Percentiles rank a stretch among this genome's conserved stretches.
Evolutionary conservation across 2,113 vertebrate genomes (phyloP).

Genomic region (Bambusicola thoracicus): DNA sequence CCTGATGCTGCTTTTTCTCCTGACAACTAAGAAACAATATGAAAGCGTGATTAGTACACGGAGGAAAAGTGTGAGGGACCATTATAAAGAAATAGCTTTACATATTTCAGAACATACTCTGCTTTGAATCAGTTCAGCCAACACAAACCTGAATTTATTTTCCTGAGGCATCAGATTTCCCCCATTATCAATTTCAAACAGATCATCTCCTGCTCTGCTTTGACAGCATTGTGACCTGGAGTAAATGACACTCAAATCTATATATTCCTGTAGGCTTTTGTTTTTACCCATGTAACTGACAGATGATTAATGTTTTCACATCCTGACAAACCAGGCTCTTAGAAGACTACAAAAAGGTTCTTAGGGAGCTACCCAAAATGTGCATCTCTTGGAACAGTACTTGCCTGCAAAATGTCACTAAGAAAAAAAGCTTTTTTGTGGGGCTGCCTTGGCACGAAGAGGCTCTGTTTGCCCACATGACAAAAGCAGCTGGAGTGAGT

Average conservation of each 20-base stretch:
- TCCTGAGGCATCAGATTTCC: background rate
- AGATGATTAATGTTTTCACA: background rate
- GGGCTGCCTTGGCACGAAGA: background rate
- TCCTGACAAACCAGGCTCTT: conserved; percentile 9
- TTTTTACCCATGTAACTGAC: background rate
- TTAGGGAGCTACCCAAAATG: background rate
- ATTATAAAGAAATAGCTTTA: background rate
- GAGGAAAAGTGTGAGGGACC: background rate
- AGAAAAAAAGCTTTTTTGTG: background rate
- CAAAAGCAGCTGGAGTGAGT: background rate
- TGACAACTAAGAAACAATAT: background rate
- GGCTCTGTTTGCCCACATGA: background rate
- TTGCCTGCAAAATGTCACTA: background rate
- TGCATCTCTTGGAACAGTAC: background rate
- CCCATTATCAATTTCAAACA: conserved; percentile 21
- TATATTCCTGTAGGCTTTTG: conserved; percentile 13
- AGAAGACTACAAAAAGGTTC: background rate
- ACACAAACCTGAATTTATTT: conserved; percentile 22
- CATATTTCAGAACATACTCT: conserved; percentile 12
- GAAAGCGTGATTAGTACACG: background rate
- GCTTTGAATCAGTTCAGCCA: conserved; percentile 23
- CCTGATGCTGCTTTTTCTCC: conserved; percentile 1
- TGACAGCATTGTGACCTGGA: no score
- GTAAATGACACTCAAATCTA: background rate
- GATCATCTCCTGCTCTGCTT: no score